Evolutionary conservation across 1,140 invertebrate species (phyloP).

Genomic region (Saccostrea echinata): DNA sequence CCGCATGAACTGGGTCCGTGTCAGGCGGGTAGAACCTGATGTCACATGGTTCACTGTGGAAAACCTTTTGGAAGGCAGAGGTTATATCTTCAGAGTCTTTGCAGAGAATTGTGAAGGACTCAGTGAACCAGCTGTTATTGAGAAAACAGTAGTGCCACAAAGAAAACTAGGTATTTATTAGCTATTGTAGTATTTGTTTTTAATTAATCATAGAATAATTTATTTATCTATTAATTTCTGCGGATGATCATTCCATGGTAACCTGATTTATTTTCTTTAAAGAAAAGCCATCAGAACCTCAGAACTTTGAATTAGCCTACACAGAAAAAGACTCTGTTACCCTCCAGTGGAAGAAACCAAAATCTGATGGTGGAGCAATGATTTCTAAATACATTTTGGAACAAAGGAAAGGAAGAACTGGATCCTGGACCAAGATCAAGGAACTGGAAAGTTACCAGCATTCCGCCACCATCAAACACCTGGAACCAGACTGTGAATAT

Average conservation of each 20-base stretch:
- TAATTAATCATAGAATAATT: not conserved
- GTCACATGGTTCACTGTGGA: conserved; percentile 71
- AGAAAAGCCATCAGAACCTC: conserved; percentile 93
- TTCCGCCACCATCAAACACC: conserved; percentile 91
- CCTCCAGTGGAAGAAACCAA: conserved; percentile 76
- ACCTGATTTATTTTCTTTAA: conserved; percentile 63
- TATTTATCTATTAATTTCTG: not conserved
- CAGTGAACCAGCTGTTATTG: conserved; percentile 69
- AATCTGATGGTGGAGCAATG: conserved; percentile 75
- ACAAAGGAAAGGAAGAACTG: conserved; percentile 83
- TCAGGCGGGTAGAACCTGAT: conserved; percentile 66
- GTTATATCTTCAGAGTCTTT: conserved; percentile 95
- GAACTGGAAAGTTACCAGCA: conserved; percentile 64
- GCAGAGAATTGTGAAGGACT: conserved; percentile 96
- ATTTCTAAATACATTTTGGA: conserved; percentile 78
- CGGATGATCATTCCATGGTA: not conserved
- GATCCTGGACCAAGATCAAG: conserved; percentile 92
- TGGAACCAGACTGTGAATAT: conserved; percentile 96
- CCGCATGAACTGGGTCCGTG: conserved; percentile 85
- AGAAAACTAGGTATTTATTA: conserved; percentile 69
- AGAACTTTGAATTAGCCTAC: conserved; percentile 87
- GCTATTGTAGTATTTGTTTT: not conserved
- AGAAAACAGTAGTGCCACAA: conserved; percentile 80
- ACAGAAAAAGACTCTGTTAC: conserved; percentile 79
- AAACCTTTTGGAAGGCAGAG: conserved; percentile 92